Base-by-base conservation (phyloP, 2,113 vertebrate species). In the Myotis brandtii region DNA sequence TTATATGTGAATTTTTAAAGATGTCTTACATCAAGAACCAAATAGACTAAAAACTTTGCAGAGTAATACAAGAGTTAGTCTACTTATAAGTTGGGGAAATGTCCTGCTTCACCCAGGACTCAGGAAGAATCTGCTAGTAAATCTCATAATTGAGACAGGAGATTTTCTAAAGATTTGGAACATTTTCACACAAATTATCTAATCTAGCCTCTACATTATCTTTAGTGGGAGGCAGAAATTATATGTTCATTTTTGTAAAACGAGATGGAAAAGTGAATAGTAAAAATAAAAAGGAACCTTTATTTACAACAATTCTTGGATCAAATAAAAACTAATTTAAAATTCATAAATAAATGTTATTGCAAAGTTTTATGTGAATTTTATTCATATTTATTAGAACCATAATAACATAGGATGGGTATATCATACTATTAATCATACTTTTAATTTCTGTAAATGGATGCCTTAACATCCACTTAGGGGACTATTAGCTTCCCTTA, bases 401-500 rank as follows among this genome's bases (percentile, higher is more conserved):
- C 10, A 18, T 81, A 48, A 77, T 67, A n/a, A 9, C n/a, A 37
- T 50, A 72, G 13, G 23, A 46, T 8, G 10, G 9, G 2, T 50
- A 30, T 59, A 73, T 79, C 12, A 66, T 50, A 66, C 6, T 20
- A 64, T 34, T 54, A 76, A 81, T 32, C 25, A 64, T 46, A 62
- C 7, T 88, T 91, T 69, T 77, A 88, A 84, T 91, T 95, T 84
- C 34, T 91, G 9, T 70, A 50, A 89, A 64, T 94, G 30, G 20
- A 83, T 90, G 9, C 8, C 56, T 37, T 72, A 64, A 83, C n/a
- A 59, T 37, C 69, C 1, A 73, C 6, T 7, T 27, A 62, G 32
- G 16, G 46, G 12, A n/a, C n/a, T 81, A 52, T 62, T 81, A 81
- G 18, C 12, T 80, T 21, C 25, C 13, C 4, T 48, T 37, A 32